Evolutionary conservation across 2,888 invertebrate species (phyloP).

Genomic region (Polia nebulosa): DNA sequence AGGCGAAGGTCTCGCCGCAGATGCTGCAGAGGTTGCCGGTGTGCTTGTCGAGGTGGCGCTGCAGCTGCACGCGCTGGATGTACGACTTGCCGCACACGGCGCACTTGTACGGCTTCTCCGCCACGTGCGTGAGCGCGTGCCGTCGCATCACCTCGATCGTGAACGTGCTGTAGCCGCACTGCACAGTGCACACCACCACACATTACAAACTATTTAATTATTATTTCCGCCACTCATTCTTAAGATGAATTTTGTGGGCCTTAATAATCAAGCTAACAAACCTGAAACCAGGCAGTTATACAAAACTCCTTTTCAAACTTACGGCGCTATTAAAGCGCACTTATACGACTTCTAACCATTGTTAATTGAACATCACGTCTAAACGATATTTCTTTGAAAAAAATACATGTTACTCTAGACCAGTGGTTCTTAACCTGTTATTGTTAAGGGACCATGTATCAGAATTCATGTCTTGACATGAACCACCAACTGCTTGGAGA

Average conservation of each 20-base stretch:
- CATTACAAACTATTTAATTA: not conserved
- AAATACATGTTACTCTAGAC: too few species aligned
- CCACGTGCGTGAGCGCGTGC: conserved; percentile 93
- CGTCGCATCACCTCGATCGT: conserved; percentile 96
- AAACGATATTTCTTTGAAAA: too few species aligned
- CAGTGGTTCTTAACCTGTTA: too few species aligned
- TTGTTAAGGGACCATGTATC: too few species aligned
- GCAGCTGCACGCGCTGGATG: conserved; percentile 95
- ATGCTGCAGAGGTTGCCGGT: conserved; percentile 92
- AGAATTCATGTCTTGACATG: too few species aligned
- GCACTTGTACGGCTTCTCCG: conserved; percentile 90
- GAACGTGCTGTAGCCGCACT: conserved; percentile 95
- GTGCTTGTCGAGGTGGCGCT: conserved; percentile 95
- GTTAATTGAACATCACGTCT: too few species aligned
- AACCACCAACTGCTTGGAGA: too few species aligned
- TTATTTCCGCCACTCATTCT: too few species aligned
- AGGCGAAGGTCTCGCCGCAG: conserved; percentile 73
- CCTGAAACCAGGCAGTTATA: too few species aligned
- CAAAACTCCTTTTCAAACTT: too few species aligned
- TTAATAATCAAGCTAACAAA: not conserved
- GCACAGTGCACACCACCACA: conserved; percentile 55
- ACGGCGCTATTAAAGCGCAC: too few species aligned
- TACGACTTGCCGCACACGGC: conserved; percentile 94
- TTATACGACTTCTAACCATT: too few species aligned
- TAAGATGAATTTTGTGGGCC: not conserved